Evolutionary conservation across 1,140 invertebrate genomes (phyloP), one percentile per base, ranked within the genome.

Genomic region (Sminthurides bifidus): DNA sequence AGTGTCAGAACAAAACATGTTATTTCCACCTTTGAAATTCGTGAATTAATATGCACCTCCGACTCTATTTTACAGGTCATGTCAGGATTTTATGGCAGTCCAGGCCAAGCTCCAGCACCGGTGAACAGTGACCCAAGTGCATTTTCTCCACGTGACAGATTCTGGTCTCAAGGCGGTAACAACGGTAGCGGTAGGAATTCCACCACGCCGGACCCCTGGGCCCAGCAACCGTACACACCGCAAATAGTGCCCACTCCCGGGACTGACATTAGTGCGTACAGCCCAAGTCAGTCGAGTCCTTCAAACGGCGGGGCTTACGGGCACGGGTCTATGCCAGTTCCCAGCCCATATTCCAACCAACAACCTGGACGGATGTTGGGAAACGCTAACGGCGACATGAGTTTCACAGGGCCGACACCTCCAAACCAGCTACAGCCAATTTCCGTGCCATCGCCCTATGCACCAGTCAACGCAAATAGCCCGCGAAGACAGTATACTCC

Each of bases 401-500:
- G 40, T 3, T 61, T 61, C 26, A 49, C 59, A 26, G 59, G 59
- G 10, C 59, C 59, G 6, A 61, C 54, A 37, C 59, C 59, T 14
- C 59, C 59, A 19, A 61, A 61, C 40, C 59, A 45, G 38, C 38
- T 56, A 31, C 55, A 57, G 23, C 59, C 59, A n/a, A 52, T 57
- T 37, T 33, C 57, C 33, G 54, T 21, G 5, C 5, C 44, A 45
- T 55, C 63, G 38, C 59, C 65, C n/a, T 56, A 58, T 35, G 61
- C 61, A 56, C 62, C 65, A 60, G 54, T 35, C 21, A 52, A 35
- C 35, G 56, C 46, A 43, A 53, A 35, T n/a, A 54, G 52, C 45
- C 45, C 52, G 17, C 44, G 58, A 30, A 51, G 58, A 37, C 59
- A 60, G 52, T 60, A 60, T 29, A 60, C 59, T n/a, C 59, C 59